Evolutionary conservation across 2,888 invertebrate genomes (phyloP), one percentile per base, ranked within the genome.

Genomic region (Lithophane socia): DNA sequence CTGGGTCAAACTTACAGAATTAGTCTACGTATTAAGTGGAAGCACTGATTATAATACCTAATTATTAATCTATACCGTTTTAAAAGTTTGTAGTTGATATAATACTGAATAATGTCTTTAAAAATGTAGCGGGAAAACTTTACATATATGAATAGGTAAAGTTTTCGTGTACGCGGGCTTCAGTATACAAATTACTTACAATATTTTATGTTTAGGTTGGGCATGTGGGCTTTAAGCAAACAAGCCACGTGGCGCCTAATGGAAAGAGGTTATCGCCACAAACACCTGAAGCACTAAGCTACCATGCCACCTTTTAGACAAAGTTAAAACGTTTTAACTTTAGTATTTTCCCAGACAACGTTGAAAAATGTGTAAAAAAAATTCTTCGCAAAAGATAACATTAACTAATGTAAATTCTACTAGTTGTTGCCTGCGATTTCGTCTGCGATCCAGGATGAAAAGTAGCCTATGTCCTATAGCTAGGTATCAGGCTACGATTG

Each of bases 161-260:
- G 13, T 10, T 16, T 12, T 16, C 37, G 21, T 12, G n/a, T 61
- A 61, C 8, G 29, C 13, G 37, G 21, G 42, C 18, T 13, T 71
- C 13, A 42, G 49, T 7, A 49, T 75, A 81, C 42, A 67, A 75
- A 63, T 66, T 61, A 16, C 75, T 79, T 16, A 56, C 47, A 21
- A 54, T 75, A 52, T 75, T 44, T 75, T 81, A 67, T 81, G 54
- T 67, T 63, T 29, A 81, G 54, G 37, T 47, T 75, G n/a, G 37
- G 21, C 13, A 54, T 65, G 65, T 75, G 13, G 75, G 58, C 8
- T 61, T n/a, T 37, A 21, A 44, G 66, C 66, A 75, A 79, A 79
- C 76, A 56, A 65, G 21, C 42, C 12, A 54, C 60, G 47, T 56
- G 66, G n/a, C 66, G 37, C 65, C n/a, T 81, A 56, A 79, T 81